Percentiles rank a stretch among this genome's conserved stretches.
Conservation (phyloP, 2,888 invertebrate species). For the Scaptomyza parva region DNA sequence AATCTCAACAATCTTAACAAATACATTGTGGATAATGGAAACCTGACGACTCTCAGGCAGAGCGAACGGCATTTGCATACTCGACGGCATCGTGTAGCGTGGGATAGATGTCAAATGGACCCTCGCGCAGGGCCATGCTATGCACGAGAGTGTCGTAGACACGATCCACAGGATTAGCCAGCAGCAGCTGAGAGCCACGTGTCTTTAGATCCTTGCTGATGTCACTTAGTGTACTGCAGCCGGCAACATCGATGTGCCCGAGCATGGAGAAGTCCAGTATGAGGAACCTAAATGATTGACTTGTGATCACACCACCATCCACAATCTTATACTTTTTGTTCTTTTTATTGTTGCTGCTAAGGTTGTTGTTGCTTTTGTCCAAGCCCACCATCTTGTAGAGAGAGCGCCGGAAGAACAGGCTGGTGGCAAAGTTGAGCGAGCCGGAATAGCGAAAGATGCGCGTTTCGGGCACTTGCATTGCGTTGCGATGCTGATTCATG, state of each 20-base stretch:
- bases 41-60: slow-evolving; percentile 65
- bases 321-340: slow-evolving; percentile 56
- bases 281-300: slow-evolving; percentile 73
- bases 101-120: slow-evolving; percentile 86
- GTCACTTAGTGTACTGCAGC: slow-evolving; percentile 86
- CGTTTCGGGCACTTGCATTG: slow-evolving; percentile 87
- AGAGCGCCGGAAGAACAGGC: slow-evolving; percentile 86
- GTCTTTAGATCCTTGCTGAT: slow-evolving; percentile 86
- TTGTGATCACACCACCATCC: slow-evolving; percentile 39
- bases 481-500: slow-evolving; percentile 87
- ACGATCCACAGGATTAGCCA: slow-evolving; percentile 86
- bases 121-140: slow-evolving; percentile 83
- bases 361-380: slow-evolving; percentile 61
- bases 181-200: slow-evolving; percentile 86
- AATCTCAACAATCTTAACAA: slow-evolving; percentile 45
- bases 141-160: slow-evolving; percentile 83
- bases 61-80: slow-evolving; percentile 83
- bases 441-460: slow-evolving; percentile 90
- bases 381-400: slow-evolving; percentile 86
- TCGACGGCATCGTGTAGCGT: slow-evolving; percentile 88
- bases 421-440: slow-evolving; percentile 89
- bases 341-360: slow-evolving; percentile 17
- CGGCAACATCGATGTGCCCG: slow-evolving; percentile 88
- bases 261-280: slow-evolving; percentile 88
- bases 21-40: slow-evolving; percentile 39